Conservation (phyloP, 2,797 vertebrate species). For the Kryptopterus vitreolus region DNA sequence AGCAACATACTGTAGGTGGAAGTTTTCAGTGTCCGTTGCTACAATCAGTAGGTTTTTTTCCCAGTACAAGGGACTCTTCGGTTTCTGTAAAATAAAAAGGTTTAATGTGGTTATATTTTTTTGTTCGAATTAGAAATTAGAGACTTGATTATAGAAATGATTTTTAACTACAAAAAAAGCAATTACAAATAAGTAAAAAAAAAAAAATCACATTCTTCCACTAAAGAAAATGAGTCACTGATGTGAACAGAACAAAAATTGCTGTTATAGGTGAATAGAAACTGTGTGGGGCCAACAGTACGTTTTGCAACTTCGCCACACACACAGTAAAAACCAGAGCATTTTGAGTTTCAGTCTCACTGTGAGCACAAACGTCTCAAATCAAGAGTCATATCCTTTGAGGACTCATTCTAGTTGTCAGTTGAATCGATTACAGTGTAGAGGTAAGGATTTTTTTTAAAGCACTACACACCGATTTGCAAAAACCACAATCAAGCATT, state of each 20-base stretch:
- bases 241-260: background rate
- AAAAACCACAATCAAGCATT: slow-evolving; percentile 50
- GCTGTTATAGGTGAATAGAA: background rate
- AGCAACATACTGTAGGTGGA: background rate
- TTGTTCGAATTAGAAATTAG: background rate
- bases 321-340: background rate
- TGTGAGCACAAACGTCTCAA: background rate
- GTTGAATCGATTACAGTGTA: background rate
- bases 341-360: background rate
- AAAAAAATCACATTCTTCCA: background rate
- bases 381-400: background rate
- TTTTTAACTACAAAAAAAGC: background rate
- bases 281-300: background rate
- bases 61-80: background rate
- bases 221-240: background rate
- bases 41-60: background rate
- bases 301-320: background rate
- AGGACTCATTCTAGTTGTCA: background rate
- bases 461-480: background rate
- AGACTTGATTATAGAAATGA: background rate
- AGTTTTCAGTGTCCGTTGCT: background rate
- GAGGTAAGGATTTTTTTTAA: background rate
- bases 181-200: background rate
- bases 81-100: too few relatives aligned
- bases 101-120: too few relatives aligned